phyloP scores from a whole-genome alignment of 2,113 vertebrate genomes.

The Sorex araneus region DNA sequence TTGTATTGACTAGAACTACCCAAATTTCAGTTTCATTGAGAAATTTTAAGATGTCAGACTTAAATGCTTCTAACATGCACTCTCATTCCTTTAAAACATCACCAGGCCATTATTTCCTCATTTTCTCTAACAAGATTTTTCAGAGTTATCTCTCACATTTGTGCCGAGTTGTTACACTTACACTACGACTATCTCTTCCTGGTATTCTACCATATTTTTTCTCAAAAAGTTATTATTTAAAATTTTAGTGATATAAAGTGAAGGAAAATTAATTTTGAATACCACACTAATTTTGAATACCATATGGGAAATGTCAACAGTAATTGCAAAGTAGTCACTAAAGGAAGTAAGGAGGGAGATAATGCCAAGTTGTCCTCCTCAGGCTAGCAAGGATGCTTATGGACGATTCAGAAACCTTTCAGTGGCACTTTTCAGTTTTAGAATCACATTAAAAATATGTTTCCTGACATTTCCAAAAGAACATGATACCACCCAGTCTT shows the following conservation, averaged over 20 bases:
- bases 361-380: background rate
- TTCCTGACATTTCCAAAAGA: background rate
- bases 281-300: background rate
- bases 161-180: background rate
- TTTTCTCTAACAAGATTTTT: slow-evolving; percentile 12
- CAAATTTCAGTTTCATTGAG: background rate
- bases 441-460: background rate
- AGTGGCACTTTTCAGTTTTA: background rate
- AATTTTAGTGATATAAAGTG: slow-evolving; percentile 29
- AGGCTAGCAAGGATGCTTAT: background rate
- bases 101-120: background rate
- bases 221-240: slow-evolving; percentile 30
- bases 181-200: background rate
- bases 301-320: background rate
- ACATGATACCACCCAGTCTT: too few relatives aligned
- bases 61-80: background rate
- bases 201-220: background rate
- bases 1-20: background rate
- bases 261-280: slow-evolving; percentile 4
- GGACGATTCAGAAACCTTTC: background rate
- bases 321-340: background rate
- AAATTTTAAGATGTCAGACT: background rate
- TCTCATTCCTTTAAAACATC: background rate
- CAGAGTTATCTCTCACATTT: background rate
- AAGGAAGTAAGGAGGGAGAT: background rate